These are phyloP conservation scores for Amphiura filiformis DNA, from an alignment of 35 echinoderm and acorn worm species.

Conservation along the genomic window DNA sequence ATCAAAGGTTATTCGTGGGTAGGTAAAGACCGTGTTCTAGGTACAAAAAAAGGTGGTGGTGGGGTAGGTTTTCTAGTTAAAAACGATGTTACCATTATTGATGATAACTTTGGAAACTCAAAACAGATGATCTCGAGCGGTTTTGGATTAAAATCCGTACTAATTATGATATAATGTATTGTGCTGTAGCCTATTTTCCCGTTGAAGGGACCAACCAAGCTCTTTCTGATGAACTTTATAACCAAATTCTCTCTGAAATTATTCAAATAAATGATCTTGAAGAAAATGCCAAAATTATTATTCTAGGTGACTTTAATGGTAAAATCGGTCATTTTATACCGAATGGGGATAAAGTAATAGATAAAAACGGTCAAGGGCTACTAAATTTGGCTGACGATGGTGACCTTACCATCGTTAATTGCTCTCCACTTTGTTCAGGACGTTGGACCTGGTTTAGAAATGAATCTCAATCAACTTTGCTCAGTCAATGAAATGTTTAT, in stretches of 20 bases:
- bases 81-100: not conserved
- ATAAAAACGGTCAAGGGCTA: no score
- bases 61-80: not conserved
- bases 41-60: not conserved
- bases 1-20: not conserved
- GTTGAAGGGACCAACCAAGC: not conserved
- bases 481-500: no score
- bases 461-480: no score
- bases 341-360: no score
- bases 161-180: not conserved
- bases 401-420: no score
- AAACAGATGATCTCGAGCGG: not conserved
- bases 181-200: not conserved
- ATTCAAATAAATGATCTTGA: not conserved
- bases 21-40: not conserved
- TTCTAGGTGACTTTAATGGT: no score
- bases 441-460: no score
- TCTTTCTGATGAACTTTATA: not conserved
- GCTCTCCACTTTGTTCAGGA: no score
- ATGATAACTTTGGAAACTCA: not conserved
- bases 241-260: not conserved
- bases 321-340: no score
- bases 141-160: not conserved
- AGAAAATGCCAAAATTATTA: not conserved
- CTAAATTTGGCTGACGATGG: no score